Evolutionary conservation across 2,797 vertebrate species (phyloP).

Genomic region (Pipistrellus pygmaeus): DNA sequence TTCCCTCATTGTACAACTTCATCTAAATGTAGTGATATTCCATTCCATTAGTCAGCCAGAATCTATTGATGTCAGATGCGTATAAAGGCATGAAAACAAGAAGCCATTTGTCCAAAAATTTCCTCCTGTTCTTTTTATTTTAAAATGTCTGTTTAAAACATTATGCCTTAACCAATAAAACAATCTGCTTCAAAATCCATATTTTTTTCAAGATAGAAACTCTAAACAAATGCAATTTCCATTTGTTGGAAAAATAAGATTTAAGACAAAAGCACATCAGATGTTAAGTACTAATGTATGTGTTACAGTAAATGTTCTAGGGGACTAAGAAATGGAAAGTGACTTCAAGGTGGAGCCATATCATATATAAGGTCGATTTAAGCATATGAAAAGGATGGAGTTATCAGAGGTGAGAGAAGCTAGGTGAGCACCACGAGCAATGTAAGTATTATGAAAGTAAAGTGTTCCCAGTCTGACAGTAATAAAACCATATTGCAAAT

Average conservation of each 20-base stretch:
- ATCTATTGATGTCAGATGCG: not conserved
- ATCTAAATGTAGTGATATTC: not conserved
- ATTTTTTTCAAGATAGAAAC: not conserved
- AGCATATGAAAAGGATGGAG: not conserved
- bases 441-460: not conserved
- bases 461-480: not conserved
- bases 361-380: not conserved
- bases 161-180: not conserved
- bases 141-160: not conserved
- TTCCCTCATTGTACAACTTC: not conserved
- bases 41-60: not conserved
- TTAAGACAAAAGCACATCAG: not conserved
- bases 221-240: constrained; percentile 15
- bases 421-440: not conserved
- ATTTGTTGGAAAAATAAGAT: not conserved
- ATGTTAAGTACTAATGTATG: not conserved
- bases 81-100: not conserved
- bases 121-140: not conserved
- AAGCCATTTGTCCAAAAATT: not conserved
- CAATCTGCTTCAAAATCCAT: constrained; percentile 9
- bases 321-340: not conserved
- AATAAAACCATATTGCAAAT: not conserved
- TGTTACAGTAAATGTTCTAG: not conserved
- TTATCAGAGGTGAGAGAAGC: not conserved
- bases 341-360: not conserved